Base-by-base conservation (phyloP, 2,888 invertebrate species). In the Phorcus lineatus region DNA sequence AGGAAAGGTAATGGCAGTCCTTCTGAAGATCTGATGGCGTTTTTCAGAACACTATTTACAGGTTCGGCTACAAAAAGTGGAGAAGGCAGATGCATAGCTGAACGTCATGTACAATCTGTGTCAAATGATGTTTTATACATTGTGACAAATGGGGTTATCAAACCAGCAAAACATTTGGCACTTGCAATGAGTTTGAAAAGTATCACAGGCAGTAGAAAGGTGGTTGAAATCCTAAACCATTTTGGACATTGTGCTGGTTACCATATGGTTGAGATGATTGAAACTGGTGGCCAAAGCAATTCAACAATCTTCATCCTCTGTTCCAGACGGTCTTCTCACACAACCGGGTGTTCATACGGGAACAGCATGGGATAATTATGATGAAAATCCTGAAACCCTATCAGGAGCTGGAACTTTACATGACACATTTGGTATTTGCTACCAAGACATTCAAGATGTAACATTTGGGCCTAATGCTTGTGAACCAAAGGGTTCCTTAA, bases 291-390 rank as follows among this genome's bases (percentile, higher is more conserved):
- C 82, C 16, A 52, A 52, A 22, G 54, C 57, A 22, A 77, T 83
- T 40, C 7, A 52, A 24, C 57, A 77, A 24, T 74, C 31, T 19
- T 53, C 82, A 17, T 22, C 16, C 6, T 24, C 74, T 36, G 70
- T 76, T 40, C 81, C 82, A 13, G 76, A 81, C 78, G 83, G 82
- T 17, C 17, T 83, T 31, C 24, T 28, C 6, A 28, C 9, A 16
- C 22, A 62, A 13, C 28, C 76, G 17, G 80, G 81, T 16, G 74
- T 83, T 40, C 17, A 52, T 31, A 83, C 80, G 24, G 74, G 82
- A 9, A 28, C 79, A n/a, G 85, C 85, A 0, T 81, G 78, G 78
- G 82, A 85, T 19, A 84, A 81, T 55, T 84, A 83, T 77, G 83
- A 83, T 79, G 83, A 83, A 54, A 75, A 79, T 53, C 78, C 55